These are phyloP conservation scores for Lucilia sericata DNA, from an alignment of 1,140 invertebrate genomes.

Conservation along the genomic window DNA sequence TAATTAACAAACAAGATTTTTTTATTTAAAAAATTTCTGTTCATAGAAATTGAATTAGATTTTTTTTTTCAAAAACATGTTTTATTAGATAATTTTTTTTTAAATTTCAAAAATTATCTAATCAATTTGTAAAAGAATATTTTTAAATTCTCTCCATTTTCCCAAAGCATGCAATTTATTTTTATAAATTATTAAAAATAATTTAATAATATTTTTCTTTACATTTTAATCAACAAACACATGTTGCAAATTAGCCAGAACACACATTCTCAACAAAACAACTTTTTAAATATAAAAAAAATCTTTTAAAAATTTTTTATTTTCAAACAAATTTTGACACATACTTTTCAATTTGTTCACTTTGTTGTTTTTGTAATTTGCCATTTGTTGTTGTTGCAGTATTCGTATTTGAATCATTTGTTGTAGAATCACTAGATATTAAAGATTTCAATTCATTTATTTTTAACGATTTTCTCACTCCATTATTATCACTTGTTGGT, in stretches of 20 bases:
- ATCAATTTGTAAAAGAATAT: not conserved
- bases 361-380: slow-evolving; percentile 60
- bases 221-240: not conserved
- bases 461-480: slow-evolving; percentile 32
- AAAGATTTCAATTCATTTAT: slow-evolving; percentile 31
- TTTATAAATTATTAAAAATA: not conserved
- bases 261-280: not conserved
- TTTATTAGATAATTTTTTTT: not conserved
- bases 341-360: slow-evolving; percentile 61
- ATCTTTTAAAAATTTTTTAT: not conserved
- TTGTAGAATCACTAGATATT: slow-evolving; percentile 41
- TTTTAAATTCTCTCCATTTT: not conserved
- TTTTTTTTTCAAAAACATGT: not conserved
- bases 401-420: slow-evolving; percentile 1
- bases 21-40: not conserved
- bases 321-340: slow-evolving; percentile 44
- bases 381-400: slow-evolving; percentile 52
- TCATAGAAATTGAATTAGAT: not conserved
- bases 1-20: slow-evolving; percentile 8
- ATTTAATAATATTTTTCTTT: not conserved
- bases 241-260: not conserved
- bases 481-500: not conserved
- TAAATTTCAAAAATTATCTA: not conserved
- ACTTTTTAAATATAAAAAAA: not conserved
- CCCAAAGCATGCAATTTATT: not conserved